Base-by-base conservation (phyloP, 2,888 invertebrate genomes). In the Trimorus sp. region DNA sequence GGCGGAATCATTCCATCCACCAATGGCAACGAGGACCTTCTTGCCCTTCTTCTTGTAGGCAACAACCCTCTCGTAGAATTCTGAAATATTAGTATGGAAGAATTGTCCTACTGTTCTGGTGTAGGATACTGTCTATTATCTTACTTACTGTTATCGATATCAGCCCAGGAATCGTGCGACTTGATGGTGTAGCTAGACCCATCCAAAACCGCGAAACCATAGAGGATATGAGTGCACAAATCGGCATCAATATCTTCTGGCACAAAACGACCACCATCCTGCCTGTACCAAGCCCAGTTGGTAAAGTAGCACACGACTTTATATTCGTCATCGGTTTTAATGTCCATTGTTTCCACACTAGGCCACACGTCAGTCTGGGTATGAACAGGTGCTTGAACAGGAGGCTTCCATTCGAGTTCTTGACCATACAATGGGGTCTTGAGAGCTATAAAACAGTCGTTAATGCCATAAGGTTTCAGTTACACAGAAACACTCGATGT, bases 221-320 rank as follows among this genome's bases (percentile, higher is more conserved):
- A 98, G 12, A 98, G 95, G 73, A 98, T 95, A 89, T 98, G 98
- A 0, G 98, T 97, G 88, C 98, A 98, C 7, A 98, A 93, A 58
- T 96, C 94, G 0, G 96, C 94, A 89, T 98, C 96, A 59, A 98
- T 96, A 88, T 98, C 95, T 81, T 94, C 95, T 0, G 97, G 97
- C 14, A 96, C 91, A 88, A 94, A 97, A 91, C 96, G 97, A 16
- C 97, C 97, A 76, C 94, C 93, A 0, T 95, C 95, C 87, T 96
- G 96, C 84, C 97, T 95, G 92, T 98, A 98, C 97, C 97, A 98
- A 37, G 98, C 97, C 98, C 98, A 98, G 89, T 98, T 98, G 0
- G 97, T 97, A 90, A 97, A 98, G 89, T 98, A 98, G 88, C 98
- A 98, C 5, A 98, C 95, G 0, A 97, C 95, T 92, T 97, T 97